Percentiles rank a stretch among this genome's conserved stretches.
phyloP scores from a whole-genome alignment of 2,888 invertebrate genomes.

The Hydroisotoma schaefferi region DNA sequence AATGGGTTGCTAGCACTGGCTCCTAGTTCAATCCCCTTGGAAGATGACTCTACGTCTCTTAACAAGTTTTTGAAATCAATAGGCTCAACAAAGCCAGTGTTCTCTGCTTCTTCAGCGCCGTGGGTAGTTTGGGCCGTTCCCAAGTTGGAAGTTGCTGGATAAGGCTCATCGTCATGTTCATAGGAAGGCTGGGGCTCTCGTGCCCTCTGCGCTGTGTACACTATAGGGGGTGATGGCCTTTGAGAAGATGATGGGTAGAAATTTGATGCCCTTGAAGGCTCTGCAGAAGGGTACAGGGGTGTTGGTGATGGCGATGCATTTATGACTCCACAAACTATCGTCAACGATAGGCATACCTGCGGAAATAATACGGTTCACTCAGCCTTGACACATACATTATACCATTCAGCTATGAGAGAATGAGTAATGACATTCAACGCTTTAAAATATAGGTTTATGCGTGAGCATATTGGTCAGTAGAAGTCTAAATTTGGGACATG shows the following conservation, averaged over 20 bases:
- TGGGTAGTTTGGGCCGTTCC: conserved; percentile 32
- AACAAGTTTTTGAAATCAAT: conserved; percentile 60
- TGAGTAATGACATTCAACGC: too few relatives aligned
- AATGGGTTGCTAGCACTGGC: conserved; percentile 31
- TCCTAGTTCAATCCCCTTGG: conserved; percentile 50
- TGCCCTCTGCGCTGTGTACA: conserved; percentile 28
- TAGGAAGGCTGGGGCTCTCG: conserved; percentile 18
- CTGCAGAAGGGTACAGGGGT: conserved; percentile 6
- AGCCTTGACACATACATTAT: too few relatives aligned
- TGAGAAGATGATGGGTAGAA: conserved; percentile 6
- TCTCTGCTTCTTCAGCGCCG: conserved; percentile 33
- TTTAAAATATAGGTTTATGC: too few relatives aligned
- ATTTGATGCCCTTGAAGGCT: conserved; percentile 8
- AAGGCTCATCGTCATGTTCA: conserved; percentile 29
- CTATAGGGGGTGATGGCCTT: too few relatives aligned
- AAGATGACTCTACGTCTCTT: conserved; percentile 50
- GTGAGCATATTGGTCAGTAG: too few relatives aligned
- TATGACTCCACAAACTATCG: background rate
- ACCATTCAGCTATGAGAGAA: too few relatives aligned
- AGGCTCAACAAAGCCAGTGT: conserved; percentile 56
- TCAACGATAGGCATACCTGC: background rate
- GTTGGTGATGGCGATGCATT: background rate
- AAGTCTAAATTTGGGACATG: too few relatives aligned
- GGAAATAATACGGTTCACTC: background rate
- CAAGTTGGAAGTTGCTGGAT: conserved; percentile 26